Evolutionary conservation across 2,888 invertebrate genomes (phyloP).

Genomic region (Neoscelio sp.): DNA sequence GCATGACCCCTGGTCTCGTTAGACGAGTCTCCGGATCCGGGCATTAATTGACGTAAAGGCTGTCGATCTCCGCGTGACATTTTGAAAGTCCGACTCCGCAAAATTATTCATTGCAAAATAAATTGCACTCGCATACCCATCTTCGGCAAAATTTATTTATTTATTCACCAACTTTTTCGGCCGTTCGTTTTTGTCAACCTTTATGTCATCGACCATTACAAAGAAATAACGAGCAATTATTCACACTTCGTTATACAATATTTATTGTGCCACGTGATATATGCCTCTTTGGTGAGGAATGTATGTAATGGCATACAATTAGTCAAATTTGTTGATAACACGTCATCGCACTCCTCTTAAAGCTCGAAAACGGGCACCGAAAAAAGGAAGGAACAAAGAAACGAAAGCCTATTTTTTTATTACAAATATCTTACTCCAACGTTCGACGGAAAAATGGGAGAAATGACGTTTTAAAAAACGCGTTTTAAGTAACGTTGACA

Average conservation of each 20-base stretch:
- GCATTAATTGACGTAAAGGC: slow-evolving; percentile 36
- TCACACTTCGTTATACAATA: slow-evolving; percentile 60
- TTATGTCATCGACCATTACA: slow-evolving; percentile 26
- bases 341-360: slow-evolving; percentile 34
- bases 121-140: neutral
- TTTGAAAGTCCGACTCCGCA: slow-evolving; percentile 34
- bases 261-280: slow-evolving; percentile 48
- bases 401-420: neutral
- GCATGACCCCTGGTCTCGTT: slow-evolving; percentile 60
- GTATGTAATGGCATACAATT: slow-evolving; percentile 56
- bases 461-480: slow-evolving; percentile 1
- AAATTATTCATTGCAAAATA: slow-evolving; percentile 33
- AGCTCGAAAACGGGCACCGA: slow-evolving; percentile 26
- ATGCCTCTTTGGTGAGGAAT: slow-evolving; percentile 34
- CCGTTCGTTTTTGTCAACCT: slow-evolving; percentile 15
- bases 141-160: slow-evolving; percentile 11
- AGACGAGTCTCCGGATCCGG: slow-evolving; percentile 53
- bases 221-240: slow-evolving; percentile 50
- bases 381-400: slow-evolving; percentile 40
- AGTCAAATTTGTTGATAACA: slow-evolving; percentile 58
- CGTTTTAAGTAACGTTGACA: slow-evolving; percentile 33
- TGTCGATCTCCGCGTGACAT: slow-evolving; percentile 29
- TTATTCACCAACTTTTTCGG: neutral
- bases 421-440: neutral
- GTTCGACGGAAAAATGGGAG: neutral